These are phyloP conservation scores for Lasioglossum morio DNA, from an alignment of 2,888 invertebrate species.

Conservation along the genomic window DNA sequence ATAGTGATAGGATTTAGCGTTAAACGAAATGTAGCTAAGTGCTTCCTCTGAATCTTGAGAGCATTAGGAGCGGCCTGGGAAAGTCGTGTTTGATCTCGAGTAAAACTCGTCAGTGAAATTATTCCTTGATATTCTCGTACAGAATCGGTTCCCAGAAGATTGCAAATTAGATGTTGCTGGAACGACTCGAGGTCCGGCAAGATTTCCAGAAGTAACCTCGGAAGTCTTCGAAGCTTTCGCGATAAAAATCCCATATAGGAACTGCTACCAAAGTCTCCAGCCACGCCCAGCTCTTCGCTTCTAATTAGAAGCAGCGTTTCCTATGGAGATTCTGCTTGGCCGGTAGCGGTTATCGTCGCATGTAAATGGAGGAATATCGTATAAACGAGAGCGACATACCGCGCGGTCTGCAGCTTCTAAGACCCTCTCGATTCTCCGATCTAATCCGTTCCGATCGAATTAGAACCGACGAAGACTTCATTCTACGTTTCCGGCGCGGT, in stretches of 20 bases:
- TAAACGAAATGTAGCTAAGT: no score
- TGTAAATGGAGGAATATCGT: conserved; percentile 17
- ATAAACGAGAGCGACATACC: conserved; percentile 14
- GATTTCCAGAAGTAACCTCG: no score
- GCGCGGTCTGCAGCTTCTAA: not conserved
- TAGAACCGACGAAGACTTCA: conserved; percentile 56
- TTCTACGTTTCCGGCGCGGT: conserved; percentile 52
- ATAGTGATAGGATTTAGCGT: no score
- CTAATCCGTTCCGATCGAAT: conserved; percentile 47
- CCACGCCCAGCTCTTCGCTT: not conserved
- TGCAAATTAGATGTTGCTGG: not conserved
- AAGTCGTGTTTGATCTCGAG: not conserved
- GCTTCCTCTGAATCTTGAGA: not conserved
- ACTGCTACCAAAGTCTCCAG: not conserved
- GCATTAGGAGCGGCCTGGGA: not conserved
- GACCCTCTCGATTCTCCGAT: conserved; percentile 17
- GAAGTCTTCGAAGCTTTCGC: not conserved
- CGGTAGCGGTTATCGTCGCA: conserved; percentile 2
- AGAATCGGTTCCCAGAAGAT: not conserved
- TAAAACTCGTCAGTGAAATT: not conserved
- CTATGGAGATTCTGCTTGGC: not conserved
- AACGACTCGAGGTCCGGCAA: not conserved
- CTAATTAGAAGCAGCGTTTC: not conserved
- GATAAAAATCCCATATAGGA: not conserved
- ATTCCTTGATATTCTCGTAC: not conserved